phyloP scores from a whole-genome alignment of 2,888 invertebrate species.

The Torymus aiolomorphi region DNA sequence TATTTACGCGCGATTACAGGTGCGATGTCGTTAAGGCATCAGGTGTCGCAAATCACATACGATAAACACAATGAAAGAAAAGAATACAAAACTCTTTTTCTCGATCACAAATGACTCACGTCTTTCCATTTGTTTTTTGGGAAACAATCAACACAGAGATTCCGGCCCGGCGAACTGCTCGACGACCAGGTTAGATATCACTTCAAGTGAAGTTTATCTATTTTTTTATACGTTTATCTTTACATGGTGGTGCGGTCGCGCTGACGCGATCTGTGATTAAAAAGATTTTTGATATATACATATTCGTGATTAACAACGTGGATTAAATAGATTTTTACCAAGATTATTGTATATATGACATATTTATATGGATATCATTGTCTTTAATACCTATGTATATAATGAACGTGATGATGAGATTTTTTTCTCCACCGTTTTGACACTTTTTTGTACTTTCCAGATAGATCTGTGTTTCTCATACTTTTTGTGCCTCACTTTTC shows the following conservation, averaged over 20 bases:
- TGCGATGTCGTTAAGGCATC: background rate
- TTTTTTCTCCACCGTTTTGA: slow-evolving; percentile 7
- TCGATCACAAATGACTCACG: slow-evolving; percentile 23
- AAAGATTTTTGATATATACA: background rate
- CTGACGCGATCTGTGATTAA: slow-evolving; percentile 54
- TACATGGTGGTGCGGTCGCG: background rate
- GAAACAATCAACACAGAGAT: slow-evolving; percentile 79
- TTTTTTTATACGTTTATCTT: slow-evolving; percentile 11
- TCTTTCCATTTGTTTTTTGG: slow-evolving; percentile 70
- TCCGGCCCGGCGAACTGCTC: slow-evolving; percentile 88
- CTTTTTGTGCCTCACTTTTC: slow-evolving; percentile 42
- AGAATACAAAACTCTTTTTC: background rate
- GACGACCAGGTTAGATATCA: slow-evolving; percentile 82
- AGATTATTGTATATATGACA: slow-evolving; percentile 37
- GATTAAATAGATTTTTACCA: slow-evolving; percentile 27
- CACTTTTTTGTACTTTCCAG: slow-evolving; percentile 36
- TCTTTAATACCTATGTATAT: slow-evolving; percentile 34
- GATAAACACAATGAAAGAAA: too few species aligned
- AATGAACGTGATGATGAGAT: slow-evolving; percentile 5
- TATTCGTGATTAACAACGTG: slow-evolving; percentile 56
- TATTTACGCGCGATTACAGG: slow-evolving; percentile 11
- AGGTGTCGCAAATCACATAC: background rate
- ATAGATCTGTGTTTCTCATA: slow-evolving; percentile 39
- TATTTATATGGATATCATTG: slow-evolving; percentile 33
- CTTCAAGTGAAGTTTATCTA: slow-evolving; percentile 28